Conservation (phyloP, 1,140 invertebrate species). For the Euwallacea fornicatus region DNA sequence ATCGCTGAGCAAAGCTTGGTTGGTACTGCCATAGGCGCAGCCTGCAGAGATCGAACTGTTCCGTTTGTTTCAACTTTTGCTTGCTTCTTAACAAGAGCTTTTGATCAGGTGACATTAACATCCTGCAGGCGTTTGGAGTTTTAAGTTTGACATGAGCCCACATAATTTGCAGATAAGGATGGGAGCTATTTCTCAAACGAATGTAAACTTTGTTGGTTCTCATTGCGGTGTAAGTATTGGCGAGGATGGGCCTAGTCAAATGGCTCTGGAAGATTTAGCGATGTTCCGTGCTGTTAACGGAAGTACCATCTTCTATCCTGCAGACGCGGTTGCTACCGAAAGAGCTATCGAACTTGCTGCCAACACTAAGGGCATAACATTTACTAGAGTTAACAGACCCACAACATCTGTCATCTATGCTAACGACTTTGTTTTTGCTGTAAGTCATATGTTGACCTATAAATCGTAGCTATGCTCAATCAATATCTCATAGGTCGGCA, state of each 20-base stretch:
- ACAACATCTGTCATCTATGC: conserved; percentile 86
- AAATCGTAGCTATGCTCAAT: not conserved
- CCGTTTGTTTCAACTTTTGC: conserved; percentile 97
- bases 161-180: conserved; percentile 76
- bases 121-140: not conserved
- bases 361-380: conserved; percentile 93
- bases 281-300: conserved; percentile 93
- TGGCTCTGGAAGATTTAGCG: conserved; percentile 97
- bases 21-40: conserved; percentile 92
- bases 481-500: conserved; percentile 62
- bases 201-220: conserved; percentile 94
- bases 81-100: conserved; percentile 94
- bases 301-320: conserved; percentile 95
- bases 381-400: conserved; percentile 93
- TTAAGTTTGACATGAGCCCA: conserved; percentile 6
- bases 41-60: conserved; percentile 85
- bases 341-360: conserved; percentile 93
- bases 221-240: conserved; percentile 96
- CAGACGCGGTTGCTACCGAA: conserved; percentile 93
- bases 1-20: conserved; percentile 99
- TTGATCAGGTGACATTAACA: conserved; percentile 76
- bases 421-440: conserved; percentile 81
- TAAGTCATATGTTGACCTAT: conserved; percentile 51
- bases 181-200: conserved; percentile 98
- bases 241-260: conserved; percentile 99